Percentiles rank a stretch among this genome's conserved stretches.
Conservation (phyloP, 2,888 invertebrate genomes). For the Tipula lateralis region DNA sequence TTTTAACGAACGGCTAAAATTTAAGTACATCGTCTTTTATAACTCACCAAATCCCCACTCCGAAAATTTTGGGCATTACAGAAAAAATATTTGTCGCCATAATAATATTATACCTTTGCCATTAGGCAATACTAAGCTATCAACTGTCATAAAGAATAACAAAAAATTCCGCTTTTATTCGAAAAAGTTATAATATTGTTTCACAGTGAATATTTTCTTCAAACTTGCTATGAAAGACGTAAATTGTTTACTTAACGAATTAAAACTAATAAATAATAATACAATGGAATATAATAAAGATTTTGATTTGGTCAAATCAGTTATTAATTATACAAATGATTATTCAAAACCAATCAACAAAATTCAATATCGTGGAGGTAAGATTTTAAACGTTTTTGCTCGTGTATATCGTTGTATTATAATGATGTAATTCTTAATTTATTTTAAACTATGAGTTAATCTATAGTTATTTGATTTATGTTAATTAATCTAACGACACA, state of each 20-base stretch:
- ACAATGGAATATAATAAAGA: constrained; percentile 43
- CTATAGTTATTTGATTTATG: background rate
- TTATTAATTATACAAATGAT: constrained; percentile 40
- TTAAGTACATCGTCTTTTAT: background rate
- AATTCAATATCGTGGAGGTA: constrained; percentile 42
- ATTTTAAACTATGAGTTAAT: background rate
- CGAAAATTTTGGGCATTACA: background rate
- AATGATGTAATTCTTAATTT: background rate
- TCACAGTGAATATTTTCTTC: background rate
- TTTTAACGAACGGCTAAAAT: too few relatives aligned
- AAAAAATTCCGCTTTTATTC: background rate
- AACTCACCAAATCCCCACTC: background rate
- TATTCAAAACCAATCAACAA: constrained; percentile 40
- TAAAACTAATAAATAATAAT: constrained; percentile 12
- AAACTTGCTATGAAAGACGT: constrained; percentile 19
- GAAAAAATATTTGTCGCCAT: background rate
- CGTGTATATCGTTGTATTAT: background rate
- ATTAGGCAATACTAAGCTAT: background rate
- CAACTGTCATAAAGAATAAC: background rate
- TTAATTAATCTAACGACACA: background rate
- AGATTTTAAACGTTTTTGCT: constrained; percentile 26
- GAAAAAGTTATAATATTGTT: background rate
- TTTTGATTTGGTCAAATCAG: constrained; percentile 41
- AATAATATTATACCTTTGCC: too few relatives aligned
- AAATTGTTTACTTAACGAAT: background rate